Evolutionary conservation across 1,140 invertebrate species (phyloP), one percentile per base, ranked within the genome.

Genomic region (Saxidomus purpurata): DNA sequence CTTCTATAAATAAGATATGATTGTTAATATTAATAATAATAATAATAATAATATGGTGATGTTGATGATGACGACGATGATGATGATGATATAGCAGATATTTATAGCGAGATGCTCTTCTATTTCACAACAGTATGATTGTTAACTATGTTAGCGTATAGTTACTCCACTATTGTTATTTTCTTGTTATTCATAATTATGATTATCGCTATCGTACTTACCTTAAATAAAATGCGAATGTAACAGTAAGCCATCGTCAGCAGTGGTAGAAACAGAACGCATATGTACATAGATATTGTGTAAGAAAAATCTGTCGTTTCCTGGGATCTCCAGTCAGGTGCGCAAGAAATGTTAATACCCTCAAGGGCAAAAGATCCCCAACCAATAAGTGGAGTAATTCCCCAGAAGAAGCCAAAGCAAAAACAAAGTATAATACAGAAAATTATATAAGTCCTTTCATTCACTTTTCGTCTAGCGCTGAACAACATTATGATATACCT

Each of bases 311-410:
- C 52, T 8, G 52, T 55, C 8, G 22, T 19, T 55, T 22, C 19
- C 19, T n/a, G 8, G 22, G 82, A 84, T 15, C 67, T 40, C 82
- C 82, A 84, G 31, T 84, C 59, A 3, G 82, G 82, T 63, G 82
- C 82, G 43, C 82, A 84, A n/a, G 82, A 84, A 15, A 84, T 71
- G 11, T 40, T 61, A 9, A 84, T 84, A 1, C 82, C 82, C n/a
- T 84, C 82, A 13, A 28, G 36, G n/a, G 40, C 34, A 84, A 43
- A 84, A 11, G 82, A 82, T 34, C 82, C 82, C 63, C 34, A 69
- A 31, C 82, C 82, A 43, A 71, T 49, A 4, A 84, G 31, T 13
- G 82, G 82, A 2, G 63, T 22, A 8, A 71, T 47, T 47, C 82
- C 82, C 82, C 82, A 84, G 8, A 67, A 28, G 6, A 71, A 71